Base-by-base conservation (phyloP, 2,113 vertebrate species). In the Mus pahari region DNA sequence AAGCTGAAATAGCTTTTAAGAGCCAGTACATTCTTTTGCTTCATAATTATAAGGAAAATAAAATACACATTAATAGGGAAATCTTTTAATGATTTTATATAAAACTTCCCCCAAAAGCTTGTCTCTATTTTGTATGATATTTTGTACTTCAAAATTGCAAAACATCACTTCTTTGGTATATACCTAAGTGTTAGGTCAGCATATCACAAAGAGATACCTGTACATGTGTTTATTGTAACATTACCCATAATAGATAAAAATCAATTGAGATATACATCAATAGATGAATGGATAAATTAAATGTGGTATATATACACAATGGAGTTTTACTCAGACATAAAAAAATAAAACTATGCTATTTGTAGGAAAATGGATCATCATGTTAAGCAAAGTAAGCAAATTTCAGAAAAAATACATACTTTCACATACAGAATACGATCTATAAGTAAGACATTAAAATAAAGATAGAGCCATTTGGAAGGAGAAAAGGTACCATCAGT, bases 51-150 rank as follows among this genome's bases (percentile, higher is more conserved):
- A 86, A 86, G 60, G 58, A 64, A 64, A 66, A 86, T 33, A 86
- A 66, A 66, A 66, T 48, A 48, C 8, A 36, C 5, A 64, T 28
- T 13, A 84, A 33, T 20, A 45, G 8, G 64, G 83, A 36, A 36
- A 31, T 79, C 70, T 55, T 95, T 82, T n/a, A 71, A 82, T 92
- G 13, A 77, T 36, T 94, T 87, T 82, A 58, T 64, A 71, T 66
- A 88, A 96, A 77, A 70, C 22, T 83, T 94, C 28, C 45, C 60
- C 62, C 70, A 55, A 86, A 90, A 17, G 26, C 24, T 71, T 94
- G 3, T 8, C 42, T 94, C 68, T 91, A 11, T 71, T 91, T 75
- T 90, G 42, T 79, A 64, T 88, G 81, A 87, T 31, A 42, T 82
- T 75, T 81, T 90, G 45, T n/a, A 20, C 39, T 90, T 94, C 19